Percentiles rank a stretch among this genome's conserved stretches.
These are phyloP conservation scores for Synaphobranchus kaupii DNA, from an alignment of 2,797 vertebrate species.

Conservation along the genomic window DNA sequence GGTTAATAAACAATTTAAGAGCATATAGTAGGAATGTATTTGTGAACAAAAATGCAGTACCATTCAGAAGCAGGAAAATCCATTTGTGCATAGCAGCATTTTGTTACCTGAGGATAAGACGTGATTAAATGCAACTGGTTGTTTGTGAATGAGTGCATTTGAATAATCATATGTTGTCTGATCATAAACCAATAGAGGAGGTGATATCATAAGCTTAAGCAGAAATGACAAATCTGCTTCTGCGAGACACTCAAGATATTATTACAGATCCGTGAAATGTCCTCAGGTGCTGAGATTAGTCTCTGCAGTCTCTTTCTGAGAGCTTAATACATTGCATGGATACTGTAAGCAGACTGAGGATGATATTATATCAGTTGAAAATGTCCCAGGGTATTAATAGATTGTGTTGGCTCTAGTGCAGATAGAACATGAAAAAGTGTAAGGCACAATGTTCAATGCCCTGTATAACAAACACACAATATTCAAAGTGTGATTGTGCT, in stretches of 20 bases:
- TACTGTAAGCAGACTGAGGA: slow-evolving; percentile 22
- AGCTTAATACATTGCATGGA: slow-evolving; percentile 24
- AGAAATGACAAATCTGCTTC: slow-evolving; percentile 21
- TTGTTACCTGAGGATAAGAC: neutral
- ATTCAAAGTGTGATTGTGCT: neutral
- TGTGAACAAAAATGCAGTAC: neutral
- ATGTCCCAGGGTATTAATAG: slow-evolving; percentile 27
- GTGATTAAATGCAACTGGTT: neutral
- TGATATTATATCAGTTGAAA: slow-evolving; percentile 30
- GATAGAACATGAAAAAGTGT: slow-evolving; percentile 4
- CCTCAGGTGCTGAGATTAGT: slow-evolving; percentile 29
- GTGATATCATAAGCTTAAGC: neutral
- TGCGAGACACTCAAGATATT: slow-evolving; percentile 22
- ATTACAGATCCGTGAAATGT: slow-evolving; percentile 13
- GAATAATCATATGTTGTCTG: neutral
- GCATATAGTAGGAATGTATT: neutral
- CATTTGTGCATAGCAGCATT: neutral
- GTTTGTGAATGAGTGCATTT: neutral
- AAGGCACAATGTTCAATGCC: neutral
- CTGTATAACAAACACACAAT: neutral
- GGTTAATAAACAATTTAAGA: neutral
- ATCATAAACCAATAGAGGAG: slow-evolving; percentile 7
- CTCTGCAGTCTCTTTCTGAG: slow-evolving; percentile 20
- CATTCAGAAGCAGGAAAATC: neutral
- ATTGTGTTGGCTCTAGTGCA: slow-evolving; percentile 11